Evolutionary conservation across 2,113 vertebrate species (phyloP).

Genomic region (Salminus brasiliensis): DNA sequence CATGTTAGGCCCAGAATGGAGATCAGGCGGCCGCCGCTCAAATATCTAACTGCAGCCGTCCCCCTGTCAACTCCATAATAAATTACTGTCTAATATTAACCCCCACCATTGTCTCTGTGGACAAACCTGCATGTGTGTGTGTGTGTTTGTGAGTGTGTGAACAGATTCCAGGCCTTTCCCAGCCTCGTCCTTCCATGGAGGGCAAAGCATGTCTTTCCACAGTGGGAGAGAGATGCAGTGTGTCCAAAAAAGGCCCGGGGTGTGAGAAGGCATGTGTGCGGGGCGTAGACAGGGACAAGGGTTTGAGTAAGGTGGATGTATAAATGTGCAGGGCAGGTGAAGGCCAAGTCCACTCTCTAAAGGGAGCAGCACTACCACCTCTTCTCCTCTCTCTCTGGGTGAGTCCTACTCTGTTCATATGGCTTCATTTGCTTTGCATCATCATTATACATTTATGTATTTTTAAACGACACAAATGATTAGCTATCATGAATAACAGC

Average conservation of each 20-base stretch:
- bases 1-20: background rate
- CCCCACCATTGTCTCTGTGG: conserved; percentile 35
- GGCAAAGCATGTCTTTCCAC: conserved; percentile 64
- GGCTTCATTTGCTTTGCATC: no score
- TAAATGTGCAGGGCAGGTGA: conserved; percentile 55
- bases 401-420: conserved; percentile 23
- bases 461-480: no score
- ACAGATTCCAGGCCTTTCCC: conserved; percentile 23
- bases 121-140: conserved; percentile 23
- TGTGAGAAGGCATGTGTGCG: conserved; percentile 9
- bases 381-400: conserved; percentile 46
- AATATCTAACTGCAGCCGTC: background rate
- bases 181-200: conserved; percentile 25
- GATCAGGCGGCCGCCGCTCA: background rate
- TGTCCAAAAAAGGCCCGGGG: conserved; percentile 55
- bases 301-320: conserved; percentile 6
- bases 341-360: conserved; percentile 33
- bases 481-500: no score
- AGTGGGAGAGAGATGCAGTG: conserved; percentile 15
- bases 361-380: conserved; percentile 40
- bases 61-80: conserved; percentile 27
- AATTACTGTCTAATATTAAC: conserved; percentile 58
- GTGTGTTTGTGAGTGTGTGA: conserved; percentile 43
- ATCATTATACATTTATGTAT: no score
- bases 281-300: background rate